These are phyloP conservation scores for Sminthopsis crassicaudata DNA, from an alignment of 2,113 vertebrate genomes.

Conservation along the genomic window DNA sequence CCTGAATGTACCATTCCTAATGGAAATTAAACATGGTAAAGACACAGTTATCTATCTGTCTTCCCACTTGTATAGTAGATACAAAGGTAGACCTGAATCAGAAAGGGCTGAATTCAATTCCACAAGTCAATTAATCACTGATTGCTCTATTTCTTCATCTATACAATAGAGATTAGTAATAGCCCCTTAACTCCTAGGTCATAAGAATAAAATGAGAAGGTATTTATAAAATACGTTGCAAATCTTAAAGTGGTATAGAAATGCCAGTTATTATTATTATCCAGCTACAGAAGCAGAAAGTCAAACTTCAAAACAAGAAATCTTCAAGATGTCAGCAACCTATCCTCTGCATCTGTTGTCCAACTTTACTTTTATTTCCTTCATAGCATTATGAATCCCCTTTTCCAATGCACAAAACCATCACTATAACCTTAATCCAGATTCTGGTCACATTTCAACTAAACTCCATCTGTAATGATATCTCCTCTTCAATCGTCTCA, in stretches of 20 bases:
- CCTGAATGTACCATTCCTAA: background rate
- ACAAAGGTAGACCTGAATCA: background rate
- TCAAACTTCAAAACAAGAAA: background rate
- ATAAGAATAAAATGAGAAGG: background rate
- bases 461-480: background rate
- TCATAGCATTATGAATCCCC: conserved; percentile 20
- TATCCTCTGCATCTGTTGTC: background rate
- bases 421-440: background rate
- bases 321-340: background rate
- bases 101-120: background rate
- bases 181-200: background rate
- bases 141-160: conserved; percentile 10
- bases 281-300: background rate
- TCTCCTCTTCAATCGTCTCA: background rate
- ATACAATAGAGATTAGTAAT: background rate
- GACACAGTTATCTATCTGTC: background rate
- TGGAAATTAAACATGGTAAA: background rate
- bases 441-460: background rate
- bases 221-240: background rate
- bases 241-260: background rate
- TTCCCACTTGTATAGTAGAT: background rate
- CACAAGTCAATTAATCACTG: background rate
- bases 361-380: conserved; percentile 12
- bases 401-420: background rate
- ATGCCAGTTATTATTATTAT: background rate